A percentile compares a stretch with the other conserved stretches of the same genome.
These are phyloP conservation scores for Tetragnatha montana DNA, from an alignment of 2,888 invertebrate species.

Conservation along the genomic window DNA sequence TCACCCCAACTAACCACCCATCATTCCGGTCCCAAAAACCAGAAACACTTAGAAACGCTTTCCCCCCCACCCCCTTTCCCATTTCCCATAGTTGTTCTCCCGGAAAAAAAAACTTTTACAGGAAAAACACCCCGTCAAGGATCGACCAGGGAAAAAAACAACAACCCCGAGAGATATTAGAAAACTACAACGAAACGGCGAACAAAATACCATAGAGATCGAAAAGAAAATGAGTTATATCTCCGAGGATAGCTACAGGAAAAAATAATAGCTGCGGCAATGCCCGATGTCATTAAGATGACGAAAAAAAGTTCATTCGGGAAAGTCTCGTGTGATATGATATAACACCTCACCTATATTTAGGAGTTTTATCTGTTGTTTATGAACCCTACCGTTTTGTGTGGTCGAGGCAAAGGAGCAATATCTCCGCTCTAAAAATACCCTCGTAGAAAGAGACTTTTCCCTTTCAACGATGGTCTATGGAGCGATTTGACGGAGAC, in stretches of 20 bases:
- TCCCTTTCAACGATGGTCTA: conserved; percentile 27
- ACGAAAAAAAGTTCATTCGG: conserved; percentile 22
- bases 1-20: background rate
- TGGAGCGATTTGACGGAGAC: conserved; percentile 8
- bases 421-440: conserved; percentile 44
- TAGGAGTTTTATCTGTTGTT: conserved; percentile 64
- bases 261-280: conserved; percentile 18
- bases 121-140: conserved; percentile 6
- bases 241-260: background rate
- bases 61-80: background rate
- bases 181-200: conserved; percentile 24
- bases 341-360: conserved; percentile 55
- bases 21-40: background rate
- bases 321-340: conserved; percentile 33
- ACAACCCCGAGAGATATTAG: conserved; percentile 23
- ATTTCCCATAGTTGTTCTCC: background rate
- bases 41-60: background rate
- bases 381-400: conserved; percentile 9
- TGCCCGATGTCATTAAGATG: conserved; percentile 51
- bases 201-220: background rate
- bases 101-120: conserved; percentile 27
- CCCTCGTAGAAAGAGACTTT: conserved; percentile 9
- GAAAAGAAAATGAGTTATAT: conserved; percentile 51
- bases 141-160: background rate
- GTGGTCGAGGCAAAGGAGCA: conserved; percentile 9